Percentiles rank a stretch among this genome's conserved stretches.
Evolutionary conservation across 2,113 vertebrate species (phyloP).

Genomic region (Onychostoma macrolepis): DNA sequence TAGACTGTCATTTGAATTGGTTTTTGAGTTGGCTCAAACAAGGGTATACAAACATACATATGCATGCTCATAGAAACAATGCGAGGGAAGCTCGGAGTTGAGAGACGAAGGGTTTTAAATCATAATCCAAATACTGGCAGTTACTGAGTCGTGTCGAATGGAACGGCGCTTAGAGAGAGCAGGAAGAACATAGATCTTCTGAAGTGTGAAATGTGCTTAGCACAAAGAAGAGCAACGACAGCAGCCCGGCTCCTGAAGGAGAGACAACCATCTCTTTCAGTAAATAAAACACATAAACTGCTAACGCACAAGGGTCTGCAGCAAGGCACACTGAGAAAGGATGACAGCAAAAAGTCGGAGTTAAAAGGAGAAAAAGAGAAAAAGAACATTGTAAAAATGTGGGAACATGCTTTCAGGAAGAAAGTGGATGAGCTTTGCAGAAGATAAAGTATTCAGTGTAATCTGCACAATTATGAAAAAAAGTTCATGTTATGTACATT

Average conservation of each 20-base stretch:
- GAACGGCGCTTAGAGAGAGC: conserved; percentile 26
- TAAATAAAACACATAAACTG: conserved; percentile 42
- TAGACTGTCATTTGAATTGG: conserved; percentile 12
- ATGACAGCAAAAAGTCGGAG: not conserved
- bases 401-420: not conserved
- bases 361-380: not conserved
- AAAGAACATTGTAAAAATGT: conserved; percentile 1
- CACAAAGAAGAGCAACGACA: conserved; percentile 29
- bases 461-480: not conserved
- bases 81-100: not conserved
- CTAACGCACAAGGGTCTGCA: conserved; percentile 7
- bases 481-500: not conserved
- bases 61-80: conserved; percentile 24
- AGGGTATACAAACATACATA: not conserved
- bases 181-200: conserved; percentile 16
- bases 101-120: conserved; percentile 59
- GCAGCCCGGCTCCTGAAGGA: conserved; percentile 11
- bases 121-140: conserved; percentile 52
- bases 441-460: not conserved
- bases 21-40: conserved; percentile 17
- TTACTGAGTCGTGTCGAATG: conserved; percentile 51
- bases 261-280: not conserved
- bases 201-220: conserved; percentile 48
- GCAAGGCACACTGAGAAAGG: conserved; percentile 38
- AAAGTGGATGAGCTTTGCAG: not conserved